Base-by-base conservation (phyloP, 2,888 invertebrate species). In the Thecophora atra region DNA sequence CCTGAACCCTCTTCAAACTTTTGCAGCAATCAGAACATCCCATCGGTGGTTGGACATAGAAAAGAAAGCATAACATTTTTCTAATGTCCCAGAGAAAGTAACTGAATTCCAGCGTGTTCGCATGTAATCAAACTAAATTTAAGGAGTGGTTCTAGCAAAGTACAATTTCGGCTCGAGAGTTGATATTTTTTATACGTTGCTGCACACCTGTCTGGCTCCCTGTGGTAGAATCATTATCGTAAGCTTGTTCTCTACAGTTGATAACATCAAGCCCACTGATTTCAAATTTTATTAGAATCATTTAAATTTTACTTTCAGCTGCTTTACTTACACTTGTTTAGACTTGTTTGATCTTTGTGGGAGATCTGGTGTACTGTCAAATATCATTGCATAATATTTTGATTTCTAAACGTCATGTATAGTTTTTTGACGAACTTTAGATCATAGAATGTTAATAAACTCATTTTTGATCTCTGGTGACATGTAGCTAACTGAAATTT, bases 11-110 rank as follows among this genome's bases (percentile, higher is more conserved):
- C n/a, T n/a, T n/a, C n/a, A n/a, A n/a, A n/a, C n/a, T n/a, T n/a
- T n/a, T n/a, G n/a, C n/a, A n/a, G n/a, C n/a, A n/a, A n/a, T n/a
- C n/a, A n/a, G n/a, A n/a, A n/a, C n/a, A n/a, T n/a, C n/a, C n/a
- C n/a, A n/a, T n/a, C n/a, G n/a, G n/a, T n/a, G n/a, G n/a, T n/a
- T 30, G 69, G 70, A 74, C 71, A 52, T 71, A 52, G 73, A 67
- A 67, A 71, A 73, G 66, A 65, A 71, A 42, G 56, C 64, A 58
- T 70, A 71, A 28, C 60, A 71, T 42, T 51, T 47, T 65, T 70
- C 70, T 71, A 73, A 70, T 64, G 70, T 73, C 54, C 70, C 70
- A 30, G 66, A 71, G 56, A 73, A 73, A 42, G 66, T 64, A 62
- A 69, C 65, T 37, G 37, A 37, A 37, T 37, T 37, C 37, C 1